phyloP scores from a whole-genome alignment of 2,888 invertebrate species.

The Caenorhabditis virilis region DNA sequence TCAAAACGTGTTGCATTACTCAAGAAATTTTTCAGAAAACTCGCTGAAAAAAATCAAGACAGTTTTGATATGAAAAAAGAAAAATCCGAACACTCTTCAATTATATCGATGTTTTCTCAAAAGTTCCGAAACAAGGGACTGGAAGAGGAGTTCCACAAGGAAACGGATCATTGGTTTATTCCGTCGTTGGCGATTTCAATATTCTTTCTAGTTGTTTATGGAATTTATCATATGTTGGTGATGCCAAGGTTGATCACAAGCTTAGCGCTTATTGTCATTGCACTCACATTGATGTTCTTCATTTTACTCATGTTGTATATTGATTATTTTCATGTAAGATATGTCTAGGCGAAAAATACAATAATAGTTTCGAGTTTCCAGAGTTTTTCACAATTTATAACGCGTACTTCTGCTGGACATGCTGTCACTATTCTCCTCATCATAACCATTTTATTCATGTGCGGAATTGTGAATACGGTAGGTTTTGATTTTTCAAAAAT shows the following conservation, averaged over 20 bases:
- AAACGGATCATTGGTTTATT: conserved; percentile 67
- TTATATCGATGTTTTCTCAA: conserved; percentile 21
- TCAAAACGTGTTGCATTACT: not conserved
- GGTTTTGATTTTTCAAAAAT: no score
- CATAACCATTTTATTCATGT: conserved; percentile 60
- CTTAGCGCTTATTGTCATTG: conserved; percentile 56
- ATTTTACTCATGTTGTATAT: conserved; percentile 65
- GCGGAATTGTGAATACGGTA: conserved; percentile 67
- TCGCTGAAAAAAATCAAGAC: conserved; percentile 2
- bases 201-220: conserved; percentile 65
- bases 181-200: conserved; percentile 65
- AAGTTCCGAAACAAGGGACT: conserved; percentile 23
- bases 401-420: conserved; percentile 64
- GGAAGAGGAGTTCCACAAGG: conserved; percentile 56
- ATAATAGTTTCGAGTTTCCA: conserved; percentile 27
- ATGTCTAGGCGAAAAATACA: not conserved
- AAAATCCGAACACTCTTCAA: conserved; percentile 18
- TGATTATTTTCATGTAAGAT: conserved; percentile 60
- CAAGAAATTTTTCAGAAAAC: conserved; percentile 9
- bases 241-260: conserved; percentile 59
- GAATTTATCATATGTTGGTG: conserved; percentile 60
- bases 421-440: conserved; percentile 62
- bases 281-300: conserved; percentile 61
- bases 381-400: conserved; percentile 67
- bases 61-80: conserved; percentile 26